phyloP scores from a whole-genome alignment of 2,113 vertebrate genomes.

The Phaethon lepturus region DNA sequence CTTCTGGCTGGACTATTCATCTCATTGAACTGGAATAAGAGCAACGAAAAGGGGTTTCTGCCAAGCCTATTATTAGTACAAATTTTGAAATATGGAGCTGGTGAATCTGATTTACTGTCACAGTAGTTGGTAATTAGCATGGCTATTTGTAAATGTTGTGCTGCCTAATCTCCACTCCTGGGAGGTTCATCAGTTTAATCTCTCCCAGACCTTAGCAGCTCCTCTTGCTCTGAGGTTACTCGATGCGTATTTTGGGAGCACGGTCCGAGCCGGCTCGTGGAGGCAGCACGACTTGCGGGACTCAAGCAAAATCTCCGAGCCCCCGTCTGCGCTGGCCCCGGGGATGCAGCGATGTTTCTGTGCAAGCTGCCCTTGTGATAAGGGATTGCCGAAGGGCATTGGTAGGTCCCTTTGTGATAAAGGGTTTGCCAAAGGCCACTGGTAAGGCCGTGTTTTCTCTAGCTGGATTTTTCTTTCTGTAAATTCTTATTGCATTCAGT shows the following conservation, averaged over 20 bases:
- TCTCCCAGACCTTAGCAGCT: not conserved
- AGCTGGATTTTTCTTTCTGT: not conserved
- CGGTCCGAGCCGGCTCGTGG: accelerated
- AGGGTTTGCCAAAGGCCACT: not conserved
- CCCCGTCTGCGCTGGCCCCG: not conserved
- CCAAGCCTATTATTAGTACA: not conserved
- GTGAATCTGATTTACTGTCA: not conserved
- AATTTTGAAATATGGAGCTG: not conserved
- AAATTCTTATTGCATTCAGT: not conserved
- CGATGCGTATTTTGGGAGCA: accelerated
- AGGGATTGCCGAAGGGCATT: not conserved
- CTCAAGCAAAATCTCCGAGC: accelerated
- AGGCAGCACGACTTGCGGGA: not conserved
- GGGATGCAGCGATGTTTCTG: not conserved
- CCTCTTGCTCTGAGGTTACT: not conserved
- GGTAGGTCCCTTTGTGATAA: not conserved
- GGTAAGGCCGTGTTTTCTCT: accelerated
- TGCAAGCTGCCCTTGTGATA: not conserved
- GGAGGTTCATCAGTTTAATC: not conserved
- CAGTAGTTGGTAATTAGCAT: not conserved
- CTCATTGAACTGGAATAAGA: not conserved
- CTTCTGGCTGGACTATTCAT: not conserved
- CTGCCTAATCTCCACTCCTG: not conserved
- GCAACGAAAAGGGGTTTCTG: not conserved
- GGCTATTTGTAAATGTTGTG: not conserved